Evolutionary conservation across 64 coral and sea anemone species (phyloP), one percentile per base, ranked within the genome.

Genomic region (Actinia tenebrosa): DNA sequence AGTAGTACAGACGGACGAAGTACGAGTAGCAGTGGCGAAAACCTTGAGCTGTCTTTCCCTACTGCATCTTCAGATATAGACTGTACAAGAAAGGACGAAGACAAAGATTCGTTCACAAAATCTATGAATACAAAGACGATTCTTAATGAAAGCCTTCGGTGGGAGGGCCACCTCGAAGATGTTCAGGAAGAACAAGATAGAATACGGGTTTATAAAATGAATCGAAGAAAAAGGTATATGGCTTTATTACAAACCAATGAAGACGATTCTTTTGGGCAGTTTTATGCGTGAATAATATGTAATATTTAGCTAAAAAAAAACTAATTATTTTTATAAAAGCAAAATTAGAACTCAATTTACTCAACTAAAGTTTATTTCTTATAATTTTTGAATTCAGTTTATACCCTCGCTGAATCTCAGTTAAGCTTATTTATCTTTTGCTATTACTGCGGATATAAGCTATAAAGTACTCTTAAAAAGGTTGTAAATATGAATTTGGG

Each of bases 171-270:
- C 2, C 83, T 55, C 26, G 56, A 85, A 2, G 26, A 85, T 44
- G 10, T 19, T 2, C 2, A 23, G 1, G 83, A 59, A 43, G 83
- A 85, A 44, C 54, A 63, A 62, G 83, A 85, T 17, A 61, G 83
- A 85, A 13, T 85, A 16, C 83, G 83, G 16, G 83, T 85, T 64
- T 85, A 85, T 64, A 85, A 85, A 85, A 85, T 85, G 15, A 85
- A 85, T 44, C 19, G 83, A 30, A 16, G 83, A 23, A 85, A 85
- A 85, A 85, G 83, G 26, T 85, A 85, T 18, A 85, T 85, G 83
- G 83, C 50, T 5, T 22, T 4, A 43, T 44, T 85, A 44, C 83
- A 85, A 14, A 85, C 30, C 3, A 37, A 59, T 27, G 83, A 23
- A 44, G 56, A 85, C 13, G 60, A 59, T 4, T 17, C 16, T 7